These are phyloP conservation scores for Halictus rubicundus DNA, from an alignment of 1,140 invertebrate genomes.

Conservation along the genomic window DNA sequence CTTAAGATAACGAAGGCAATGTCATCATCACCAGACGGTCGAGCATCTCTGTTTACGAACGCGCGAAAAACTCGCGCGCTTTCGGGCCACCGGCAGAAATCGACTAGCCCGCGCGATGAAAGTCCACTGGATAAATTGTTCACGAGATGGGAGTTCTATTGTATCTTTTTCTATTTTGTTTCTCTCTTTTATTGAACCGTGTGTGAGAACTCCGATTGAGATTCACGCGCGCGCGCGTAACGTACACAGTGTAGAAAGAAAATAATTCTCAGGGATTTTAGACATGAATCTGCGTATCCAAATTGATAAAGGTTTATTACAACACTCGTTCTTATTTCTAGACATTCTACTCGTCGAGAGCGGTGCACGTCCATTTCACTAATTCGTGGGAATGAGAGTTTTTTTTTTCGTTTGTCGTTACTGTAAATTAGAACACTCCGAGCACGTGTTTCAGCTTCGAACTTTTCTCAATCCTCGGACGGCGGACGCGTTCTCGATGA, in stretches of 20 bases:
- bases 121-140: constrained; percentile 45
- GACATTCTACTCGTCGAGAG: too few relatives aligned
- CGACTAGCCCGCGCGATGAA: constrained; percentile 61
- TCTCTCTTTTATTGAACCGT: constrained; percentile 70
- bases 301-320: too few relatives aligned
- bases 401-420: too few relatives aligned
- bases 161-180: constrained; percentile 2
- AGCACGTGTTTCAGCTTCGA: too few relatives aligned
- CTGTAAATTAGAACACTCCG: too few relatives aligned
- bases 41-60: neutral
- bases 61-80: constrained; percentile 18
- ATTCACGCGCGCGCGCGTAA: constrained; percentile 25
- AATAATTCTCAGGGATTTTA: too few relatives aligned
- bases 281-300: too few relatives aligned
- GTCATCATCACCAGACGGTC: neutral
- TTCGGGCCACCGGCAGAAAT: constrained; percentile 54
- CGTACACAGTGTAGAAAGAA: neutral
- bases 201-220: constrained; percentile 45
- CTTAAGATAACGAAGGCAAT: neutral
- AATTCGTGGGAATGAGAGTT: too few relatives aligned
- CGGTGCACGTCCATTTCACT: too few relatives aligned
- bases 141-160: constrained; percentile 14
- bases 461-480: too few relatives aligned
- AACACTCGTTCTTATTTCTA: too few relatives aligned
- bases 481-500: too few relatives aligned